Evolutionary conservation across 2,113 vertebrate genomes (phyloP).

Genomic region (Eclectus roratus): DNA sequence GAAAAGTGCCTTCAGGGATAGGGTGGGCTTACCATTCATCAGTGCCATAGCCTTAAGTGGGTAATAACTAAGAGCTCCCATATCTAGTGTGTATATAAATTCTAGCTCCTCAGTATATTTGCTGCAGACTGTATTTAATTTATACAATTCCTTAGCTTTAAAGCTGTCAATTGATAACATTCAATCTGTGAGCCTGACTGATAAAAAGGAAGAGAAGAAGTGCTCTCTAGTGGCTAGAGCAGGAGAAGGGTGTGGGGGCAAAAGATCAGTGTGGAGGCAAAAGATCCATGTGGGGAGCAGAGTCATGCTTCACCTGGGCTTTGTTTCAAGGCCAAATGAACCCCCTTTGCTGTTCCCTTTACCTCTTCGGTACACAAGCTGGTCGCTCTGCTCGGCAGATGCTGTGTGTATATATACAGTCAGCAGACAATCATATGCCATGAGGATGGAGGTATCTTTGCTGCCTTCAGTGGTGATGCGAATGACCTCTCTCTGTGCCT

Average conservation of each 20-base stretch:
- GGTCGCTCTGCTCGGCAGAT: background rate
- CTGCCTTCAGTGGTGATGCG: background rate
- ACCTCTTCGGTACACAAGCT: background rate
- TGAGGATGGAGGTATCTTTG: background rate
- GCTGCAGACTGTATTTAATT: constrained; percentile 66
- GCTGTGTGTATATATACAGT: background rate
- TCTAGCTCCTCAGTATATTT: constrained; percentile 71
- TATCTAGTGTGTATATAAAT: constrained; percentile 72
- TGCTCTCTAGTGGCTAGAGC: constrained; percentile 50
- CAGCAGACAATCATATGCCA: background rate
- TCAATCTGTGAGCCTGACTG: constrained; percentile 67
- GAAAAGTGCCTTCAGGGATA: constrained; percentile 74
- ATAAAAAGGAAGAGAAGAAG: constrained; percentile 63
- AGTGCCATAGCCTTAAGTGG: constrained; percentile 73
- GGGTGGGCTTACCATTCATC: constrained; percentile 70
- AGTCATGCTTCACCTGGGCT: background rate
- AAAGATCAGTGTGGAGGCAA: background rate
- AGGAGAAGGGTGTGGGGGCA: background rate
- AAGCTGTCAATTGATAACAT: constrained; percentile 72
- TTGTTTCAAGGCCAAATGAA: accelerated
- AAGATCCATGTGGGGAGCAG: background rate
- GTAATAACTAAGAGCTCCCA: constrained; percentile 74
- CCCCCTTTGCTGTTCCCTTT: background rate
- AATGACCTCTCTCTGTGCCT: background rate
- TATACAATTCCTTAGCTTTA: constrained; percentile 74